Percentiles rank a stretch among this genome's conserved stretches.
Conservation (phyloP, 2,888 invertebrate species). For the Drosophila falleni region DNA sequence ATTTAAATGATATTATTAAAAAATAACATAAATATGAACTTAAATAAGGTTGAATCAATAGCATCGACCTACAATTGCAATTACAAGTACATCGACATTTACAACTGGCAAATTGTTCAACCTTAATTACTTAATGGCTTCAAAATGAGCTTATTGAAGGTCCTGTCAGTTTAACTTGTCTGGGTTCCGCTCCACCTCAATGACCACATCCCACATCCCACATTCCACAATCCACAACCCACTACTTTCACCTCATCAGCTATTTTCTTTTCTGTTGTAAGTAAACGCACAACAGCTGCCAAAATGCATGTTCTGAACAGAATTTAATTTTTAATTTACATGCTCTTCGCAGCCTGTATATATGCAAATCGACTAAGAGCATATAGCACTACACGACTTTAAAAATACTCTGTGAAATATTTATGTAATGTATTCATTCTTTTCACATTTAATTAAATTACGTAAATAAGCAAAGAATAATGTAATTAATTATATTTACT, state of each 20-base stretch:
- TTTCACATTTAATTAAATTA: not conserved
- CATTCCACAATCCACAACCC: not conserved
- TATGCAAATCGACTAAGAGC: slow-evolving; percentile 20
- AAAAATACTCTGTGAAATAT: slow-evolving; percentile 20
- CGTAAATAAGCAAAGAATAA: not conserved
- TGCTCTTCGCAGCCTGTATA: slow-evolving; percentile 36
- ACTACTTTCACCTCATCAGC: not conserved
- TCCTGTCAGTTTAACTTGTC: slow-evolving; percentile 59
- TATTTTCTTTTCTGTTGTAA: slow-evolving; percentile 59
- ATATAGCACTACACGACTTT: not conserved
- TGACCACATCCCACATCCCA: slow-evolving; percentile 18
- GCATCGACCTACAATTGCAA: slow-evolving; percentile 19
- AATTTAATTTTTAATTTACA: slow-evolving; percentile 77
- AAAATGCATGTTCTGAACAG: slow-evolving; percentile 67
- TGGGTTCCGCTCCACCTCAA: slow-evolving; percentile 32
- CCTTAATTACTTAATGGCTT: slow-evolving; percentile 78
- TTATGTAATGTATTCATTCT: not conserved
- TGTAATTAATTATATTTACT: too few species aligned
- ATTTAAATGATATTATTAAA: slow-evolving; percentile 14
- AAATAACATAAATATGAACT: slow-evolving; percentile 34
- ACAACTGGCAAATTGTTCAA: slow-evolving; percentile 57
- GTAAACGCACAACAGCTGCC: slow-evolving; percentile 55
- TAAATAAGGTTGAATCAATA: slow-evolving; percentile 34
- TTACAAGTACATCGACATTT: slow-evolving; percentile 23
- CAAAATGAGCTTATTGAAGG: slow-evolving; percentile 66